phyloP scores from a whole-genome alignment of 1,140 invertebrate genomes.

The Phocides pigmalion region DNA sequence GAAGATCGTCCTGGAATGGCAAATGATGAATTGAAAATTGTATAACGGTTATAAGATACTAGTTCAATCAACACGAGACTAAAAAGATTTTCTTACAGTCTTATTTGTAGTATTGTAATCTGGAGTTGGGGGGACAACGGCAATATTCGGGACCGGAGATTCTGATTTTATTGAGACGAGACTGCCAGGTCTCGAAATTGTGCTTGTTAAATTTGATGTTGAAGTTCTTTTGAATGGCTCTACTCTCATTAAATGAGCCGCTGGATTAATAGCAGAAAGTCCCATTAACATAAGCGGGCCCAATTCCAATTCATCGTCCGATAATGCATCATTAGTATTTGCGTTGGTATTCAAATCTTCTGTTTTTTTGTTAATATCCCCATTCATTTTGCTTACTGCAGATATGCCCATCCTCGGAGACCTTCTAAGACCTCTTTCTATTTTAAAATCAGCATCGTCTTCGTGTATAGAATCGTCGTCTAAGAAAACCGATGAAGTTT shows the following conservation, averaged over 20 bases:
- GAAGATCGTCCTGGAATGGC: slow-evolving; percentile 65
- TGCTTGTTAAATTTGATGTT: slow-evolving; percentile 47
- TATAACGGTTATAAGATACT: not conserved
- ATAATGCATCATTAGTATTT: slow-evolving; percentile 67
- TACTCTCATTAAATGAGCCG: slow-evolving; percentile 86
- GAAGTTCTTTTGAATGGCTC: slow-evolving; percentile 78
- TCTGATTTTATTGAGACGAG: slow-evolving; percentile 69
- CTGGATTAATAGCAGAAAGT: slow-evolving; percentile 86
- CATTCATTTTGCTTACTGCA: slow-evolving; percentile 77
- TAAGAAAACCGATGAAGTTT: slow-evolving; percentile 76
- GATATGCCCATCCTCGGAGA: slow-evolving; percentile 78
- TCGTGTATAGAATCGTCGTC: slow-evolving; percentile 75
- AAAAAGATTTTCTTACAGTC: slow-evolving; percentile 65
- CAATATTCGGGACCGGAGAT: slow-evolving; percentile 87
- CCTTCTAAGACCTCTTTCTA: slow-evolving; percentile 70
- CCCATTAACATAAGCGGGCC: slow-evolving; percentile 87
- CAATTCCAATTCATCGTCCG: slow-evolving; percentile 83
- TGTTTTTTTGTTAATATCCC: slow-evolving; percentile 72
- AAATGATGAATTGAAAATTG: slow-evolving; percentile 2
- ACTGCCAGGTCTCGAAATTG: slow-evolving; percentile 65
- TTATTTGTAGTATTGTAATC: slow-evolving; percentile 83
- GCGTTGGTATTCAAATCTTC: slow-evolving; percentile 70
- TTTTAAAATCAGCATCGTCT: slow-evolving; percentile 73
- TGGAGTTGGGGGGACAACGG: slow-evolving; percentile 90
- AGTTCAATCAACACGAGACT: not conserved